These are phyloP conservation scores for Eurystomus glaucurus DNA, from an alignment of 2,797 vertebrate genomes.

Conservation along the genomic window DNA sequence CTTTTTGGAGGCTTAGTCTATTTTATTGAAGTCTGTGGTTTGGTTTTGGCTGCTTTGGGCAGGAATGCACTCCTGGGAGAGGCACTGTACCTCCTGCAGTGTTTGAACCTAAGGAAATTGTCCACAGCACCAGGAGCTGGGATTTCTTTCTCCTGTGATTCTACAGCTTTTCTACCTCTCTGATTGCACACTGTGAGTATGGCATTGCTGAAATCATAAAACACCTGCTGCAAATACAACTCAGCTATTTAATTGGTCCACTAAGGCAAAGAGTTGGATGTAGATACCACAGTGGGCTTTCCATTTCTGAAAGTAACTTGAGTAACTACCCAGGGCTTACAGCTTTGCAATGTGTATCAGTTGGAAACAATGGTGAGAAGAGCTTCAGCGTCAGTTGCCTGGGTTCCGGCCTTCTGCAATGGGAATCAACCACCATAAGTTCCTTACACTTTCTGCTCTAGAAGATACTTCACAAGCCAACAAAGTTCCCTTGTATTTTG, in stretches of 20 bases:
- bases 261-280: neutral
- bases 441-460: neutral
- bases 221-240: neutral
- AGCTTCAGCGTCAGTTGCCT: neutral
- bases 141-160: neutral
- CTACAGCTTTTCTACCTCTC: neutral
- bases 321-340: fast-evolving
- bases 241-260: neutral
- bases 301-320: neutral
- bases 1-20: neutral
- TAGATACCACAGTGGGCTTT: fast-evolving
- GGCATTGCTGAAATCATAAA: neutral
- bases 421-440: fast-evolving
- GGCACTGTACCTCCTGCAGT: fast-evolving
- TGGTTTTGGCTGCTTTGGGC: neutral
- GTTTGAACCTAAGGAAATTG: neutral
- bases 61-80: neutral
- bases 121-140: neutral
- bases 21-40: neutral
- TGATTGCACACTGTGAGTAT: neutral
- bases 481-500: neutral
- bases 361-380: neutral
- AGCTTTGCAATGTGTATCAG: neutral
- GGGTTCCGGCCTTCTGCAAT: neutral
- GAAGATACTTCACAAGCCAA: neutral